A percentile compares a stretch with the other conserved stretches of the same genome.
phyloP scores from a whole-genome alignment of 2,888 invertebrate species.

The Pammene aurita region DNA sequence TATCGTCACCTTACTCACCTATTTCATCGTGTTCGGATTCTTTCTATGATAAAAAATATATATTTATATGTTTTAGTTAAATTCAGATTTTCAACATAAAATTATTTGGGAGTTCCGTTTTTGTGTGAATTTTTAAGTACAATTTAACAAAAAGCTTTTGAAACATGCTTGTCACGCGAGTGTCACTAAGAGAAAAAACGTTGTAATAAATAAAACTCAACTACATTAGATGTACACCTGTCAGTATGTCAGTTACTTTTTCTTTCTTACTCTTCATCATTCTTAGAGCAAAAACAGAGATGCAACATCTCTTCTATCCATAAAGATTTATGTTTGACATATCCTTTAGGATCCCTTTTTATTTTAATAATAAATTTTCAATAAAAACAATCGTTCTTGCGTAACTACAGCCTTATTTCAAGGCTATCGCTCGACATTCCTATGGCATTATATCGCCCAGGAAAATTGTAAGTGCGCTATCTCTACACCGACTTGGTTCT shows the following conservation, averaged over 20 bases:
- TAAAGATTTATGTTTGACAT: neutral
- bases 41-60: too few species aligned
- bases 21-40: too few species aligned
- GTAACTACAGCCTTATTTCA: slow-evolving; percentile 20
- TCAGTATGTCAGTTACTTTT: neutral
- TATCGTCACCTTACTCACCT: too few species aligned
- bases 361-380: neutral
- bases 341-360: neutral
- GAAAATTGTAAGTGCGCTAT: slow-evolving; percentile 24
- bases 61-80: too few species aligned
- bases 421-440: slow-evolving; percentile 26
- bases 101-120: too few species aligned
- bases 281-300: neutral
- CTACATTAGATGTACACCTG: too few species aligned
- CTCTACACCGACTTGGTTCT: slow-evolving; percentile 16
- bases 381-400: slow-evolving; percentile 1
- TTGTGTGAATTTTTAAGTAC: too few species aligned
- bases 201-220: too few species aligned
- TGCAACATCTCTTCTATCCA: neutral
- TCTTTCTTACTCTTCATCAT: neutral
- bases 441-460: slow-evolving; percentile 15
- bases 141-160: too few species aligned
- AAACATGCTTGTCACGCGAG: too few species aligned
- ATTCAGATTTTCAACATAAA: too few species aligned
- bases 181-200: too few species aligned